Base-by-base conservation (phyloP, 2,888 invertebrate species). In the Prenolepis imparis region DNA sequence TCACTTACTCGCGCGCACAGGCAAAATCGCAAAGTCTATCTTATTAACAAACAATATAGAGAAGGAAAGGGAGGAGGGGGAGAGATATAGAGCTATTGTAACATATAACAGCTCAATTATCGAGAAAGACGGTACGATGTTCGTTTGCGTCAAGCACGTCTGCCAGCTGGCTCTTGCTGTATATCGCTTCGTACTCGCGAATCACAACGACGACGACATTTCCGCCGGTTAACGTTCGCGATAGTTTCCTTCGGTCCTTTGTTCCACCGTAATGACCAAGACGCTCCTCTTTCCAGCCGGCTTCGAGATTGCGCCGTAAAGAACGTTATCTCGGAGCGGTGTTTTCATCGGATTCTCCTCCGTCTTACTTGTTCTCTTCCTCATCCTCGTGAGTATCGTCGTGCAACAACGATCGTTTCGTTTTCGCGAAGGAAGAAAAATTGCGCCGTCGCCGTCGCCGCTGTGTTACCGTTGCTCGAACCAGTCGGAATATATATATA, bases 311-410 rank as follows among this genome's bases (percentile, higher is more conserved):
- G 85, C 74, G 44, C 78, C 67, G 78, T 85, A 85, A 83, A 84
- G 85, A 85, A 85, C 85, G 85, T 84, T 84, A 83, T 85, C 84
- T 85, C 74, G 18, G 59, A 78, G 64, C 59, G 66, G 83, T 83
- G 78, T 85, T 85, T 80, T 85, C 85, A 59, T 63, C 80, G 85
- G 84, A 84, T 84, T 72, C 78, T 67, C 82, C 82, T 82, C 73
- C 63, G 82, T 73, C 73, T 74, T 59, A 15, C 80, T 66, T 52
- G 55, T 61, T 32, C 52, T 18, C 32, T 52, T 55, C 61, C 63
- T 32, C 68, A 36, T 57, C 74, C 12, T 67, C 67, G 59, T 36
- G 66, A 52, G 61, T 59, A 61, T 67, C 67, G 32, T 63, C 70
- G 78, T 41, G 68, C 78, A 80, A 80, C 78, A 57, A 48, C 63